phyloP scores from a whole-genome alignment of 2,113 vertebrate species.

The Brachypodius melanocephalos region DNA sequence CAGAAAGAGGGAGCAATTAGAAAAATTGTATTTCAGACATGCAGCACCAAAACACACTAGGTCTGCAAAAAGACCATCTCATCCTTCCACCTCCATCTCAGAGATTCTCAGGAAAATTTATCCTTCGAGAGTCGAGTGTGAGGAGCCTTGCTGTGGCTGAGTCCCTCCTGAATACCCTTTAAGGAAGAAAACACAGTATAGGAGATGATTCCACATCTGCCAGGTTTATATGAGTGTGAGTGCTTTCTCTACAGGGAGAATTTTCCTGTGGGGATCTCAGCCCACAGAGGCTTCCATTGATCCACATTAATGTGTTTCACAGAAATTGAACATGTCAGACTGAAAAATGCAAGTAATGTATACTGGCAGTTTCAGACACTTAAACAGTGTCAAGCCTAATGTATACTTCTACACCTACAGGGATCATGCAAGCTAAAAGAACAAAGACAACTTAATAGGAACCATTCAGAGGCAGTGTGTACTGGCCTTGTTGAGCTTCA shows the following conservation, averaged over 20 bases:
- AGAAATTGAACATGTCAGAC: background rate
- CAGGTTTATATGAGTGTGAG: background rate
- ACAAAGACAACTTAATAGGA: background rate
- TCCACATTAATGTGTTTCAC: rapidly evolving
- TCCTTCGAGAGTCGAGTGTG: background rate
- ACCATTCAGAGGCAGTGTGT: background rate
- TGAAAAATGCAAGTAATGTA: background rate
- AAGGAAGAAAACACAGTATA: background rate
- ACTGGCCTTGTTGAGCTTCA: background rate
- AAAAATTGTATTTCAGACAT: background rate
- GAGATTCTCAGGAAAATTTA: background rate
- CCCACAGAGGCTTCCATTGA: background rate
- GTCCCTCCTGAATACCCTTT: background rate
- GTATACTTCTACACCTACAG: background rate
- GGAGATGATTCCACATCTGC: background rate
- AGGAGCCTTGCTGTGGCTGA: background rate
- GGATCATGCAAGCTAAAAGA: background rate
- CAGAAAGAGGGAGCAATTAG: background rate
- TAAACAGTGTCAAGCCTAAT: background rate
- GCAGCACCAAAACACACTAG: background rate
- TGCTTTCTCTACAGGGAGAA: background rate
- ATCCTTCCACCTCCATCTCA: background rate
- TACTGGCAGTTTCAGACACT: background rate
- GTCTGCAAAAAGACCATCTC: background rate
- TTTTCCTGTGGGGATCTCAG: background rate